Evolutionary conservation across 1,140 invertebrate genomes (phyloP).

Genomic region (Probaryconus sp.): DNA sequence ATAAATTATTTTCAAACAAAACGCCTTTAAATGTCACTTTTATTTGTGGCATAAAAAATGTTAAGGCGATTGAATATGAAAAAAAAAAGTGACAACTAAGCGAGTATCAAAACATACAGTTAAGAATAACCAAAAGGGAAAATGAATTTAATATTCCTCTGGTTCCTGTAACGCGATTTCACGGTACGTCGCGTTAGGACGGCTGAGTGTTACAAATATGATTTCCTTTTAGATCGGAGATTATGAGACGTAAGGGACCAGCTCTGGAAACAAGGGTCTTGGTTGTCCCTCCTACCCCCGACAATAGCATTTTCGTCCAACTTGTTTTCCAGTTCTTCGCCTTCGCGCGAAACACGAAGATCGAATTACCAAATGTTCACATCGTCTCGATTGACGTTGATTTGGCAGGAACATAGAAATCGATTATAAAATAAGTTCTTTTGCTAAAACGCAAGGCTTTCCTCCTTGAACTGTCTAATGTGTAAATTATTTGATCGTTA

Average conservation of each 20-base stretch:
- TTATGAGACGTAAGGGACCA: conserved; percentile 54
- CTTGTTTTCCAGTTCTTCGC: conserved; percentile 58
- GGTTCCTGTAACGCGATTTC: conserved; percentile 45
- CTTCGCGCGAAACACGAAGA: conserved; percentile 49
- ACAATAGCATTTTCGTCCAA: conserved; percentile 51
- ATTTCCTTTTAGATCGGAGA: conserved; percentile 55
- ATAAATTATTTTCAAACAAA: no score
- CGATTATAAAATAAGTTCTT: conserved; percentile 27
- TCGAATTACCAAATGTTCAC: conserved; percentile 51
- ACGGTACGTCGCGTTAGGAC: conserved; percentile 38
- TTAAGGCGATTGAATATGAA: no score
- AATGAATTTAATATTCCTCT: conserved; percentile 52
- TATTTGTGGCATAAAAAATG: no score
- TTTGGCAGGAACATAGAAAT: conserved; percentile 39
- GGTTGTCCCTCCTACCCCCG: conserved; percentile 12
- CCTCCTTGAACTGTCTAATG: conserved; percentile 26
- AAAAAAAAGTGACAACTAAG: no score
- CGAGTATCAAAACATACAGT: conserved; percentile 14
- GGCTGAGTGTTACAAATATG: conserved; percentile 49
- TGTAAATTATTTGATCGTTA: conserved; percentile 20
- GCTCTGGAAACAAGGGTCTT: conserved; percentile 33
- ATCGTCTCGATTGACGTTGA: conserved; percentile 48
- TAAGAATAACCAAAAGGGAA: conserved; percentile 22
- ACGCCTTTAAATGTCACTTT: no score
- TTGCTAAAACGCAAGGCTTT: conserved; percentile 10